Evolutionary conservation across 2,113 vertebrate species (phyloP), one percentile per base, ranked within the genome.

Genomic region (Notechis scutatus): DNA sequence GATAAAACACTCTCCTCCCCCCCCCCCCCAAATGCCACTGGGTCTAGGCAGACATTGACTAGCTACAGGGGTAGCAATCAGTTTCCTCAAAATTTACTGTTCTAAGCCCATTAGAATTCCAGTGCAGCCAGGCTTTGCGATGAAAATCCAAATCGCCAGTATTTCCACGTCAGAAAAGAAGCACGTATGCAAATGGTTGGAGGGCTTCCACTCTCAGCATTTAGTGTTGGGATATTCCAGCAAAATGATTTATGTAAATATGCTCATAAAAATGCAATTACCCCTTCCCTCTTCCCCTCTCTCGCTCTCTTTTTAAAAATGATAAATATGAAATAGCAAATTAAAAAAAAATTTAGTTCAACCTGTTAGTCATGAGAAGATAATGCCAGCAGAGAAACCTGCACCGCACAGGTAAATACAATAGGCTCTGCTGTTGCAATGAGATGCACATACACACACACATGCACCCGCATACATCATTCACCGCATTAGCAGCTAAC

Each of bases 31-130:
- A 98, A 99, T 98, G 98, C 98, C 98, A 97, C 97, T 97, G 98
- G 98, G 98, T 99, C 98, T 98, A 98, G 98, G 98, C 98, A 99
- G 98, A 98, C 98, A 98, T 99, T 99, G 98, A 97, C 98, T 98
- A 98, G 98, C 98, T 99, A 99, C 98, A 95, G 98, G 98, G 98
- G 98, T 98, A 98, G 98, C 98, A 98, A 97, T 98, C 98, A 98
- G 98, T 98, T 98, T 98, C 97, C 98, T 98, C 97, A 98, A 97
- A 98, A 98, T 98, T 98, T 98, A 98, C 98, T 98, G 97, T 98
- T 98, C 97, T 98, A 98, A 98, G 97, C 98, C 98, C 98, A 98
- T 99, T 98, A 99, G 98, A 98, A 98, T 98, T 98, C 97, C 98
- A 97, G 98, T 98, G 97, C 98, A 99, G 98, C 98, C 98, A 98